Evolutionary conservation across 2,113 vertebrate genomes (phyloP).

Genomic region (Paedocypris sp.): DNA sequence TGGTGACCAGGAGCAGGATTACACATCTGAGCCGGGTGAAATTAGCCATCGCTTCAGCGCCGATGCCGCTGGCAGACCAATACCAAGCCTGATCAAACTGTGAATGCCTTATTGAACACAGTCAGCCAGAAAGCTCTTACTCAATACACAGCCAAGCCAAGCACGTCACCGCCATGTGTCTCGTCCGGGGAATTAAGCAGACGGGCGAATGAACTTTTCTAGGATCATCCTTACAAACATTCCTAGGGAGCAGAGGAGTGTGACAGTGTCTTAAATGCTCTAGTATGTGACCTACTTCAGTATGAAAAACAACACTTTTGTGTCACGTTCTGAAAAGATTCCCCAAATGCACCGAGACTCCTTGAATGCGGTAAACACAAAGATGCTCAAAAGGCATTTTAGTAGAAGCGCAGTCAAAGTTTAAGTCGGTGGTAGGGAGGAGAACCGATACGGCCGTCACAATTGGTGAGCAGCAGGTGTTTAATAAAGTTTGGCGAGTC

Average conservation of each 20-base stretch:
- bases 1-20: constrained; percentile 39
- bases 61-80: constrained; percentile 15
- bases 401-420: neutral
- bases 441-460: neutral
- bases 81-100: constrained; percentile 24
- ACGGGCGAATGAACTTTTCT: constrained; percentile 24
- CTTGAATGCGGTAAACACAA: neutral
- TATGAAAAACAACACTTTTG: constrained; percentile 17
- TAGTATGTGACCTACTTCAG: constrained; percentile 13
- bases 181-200: constrained; percentile 20
- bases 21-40: constrained; percentile 36
- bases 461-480: constrained; percentile 55
- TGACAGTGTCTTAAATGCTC: constrained; percentile 21
- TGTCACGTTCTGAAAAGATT: neutral
- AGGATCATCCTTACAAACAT: constrained; percentile 32
- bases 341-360: neutral
- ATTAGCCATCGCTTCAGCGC: constrained; percentile 28
- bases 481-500: constrained; percentile 46
- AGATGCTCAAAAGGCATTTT: neutral
- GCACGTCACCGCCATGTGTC: constrained; percentile 3
- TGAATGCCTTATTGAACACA: constrained; percentile 23
- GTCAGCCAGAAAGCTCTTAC: constrained; percentile 19
- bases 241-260: constrained; percentile 18
- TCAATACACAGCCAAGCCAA: constrained; percentile 12
- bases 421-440: neutral